These are phyloP conservation scores for Dolichallabes microphthalmus DNA, from an alignment of 2,113 vertebrate species.

Conservation along the genomic window DNA sequence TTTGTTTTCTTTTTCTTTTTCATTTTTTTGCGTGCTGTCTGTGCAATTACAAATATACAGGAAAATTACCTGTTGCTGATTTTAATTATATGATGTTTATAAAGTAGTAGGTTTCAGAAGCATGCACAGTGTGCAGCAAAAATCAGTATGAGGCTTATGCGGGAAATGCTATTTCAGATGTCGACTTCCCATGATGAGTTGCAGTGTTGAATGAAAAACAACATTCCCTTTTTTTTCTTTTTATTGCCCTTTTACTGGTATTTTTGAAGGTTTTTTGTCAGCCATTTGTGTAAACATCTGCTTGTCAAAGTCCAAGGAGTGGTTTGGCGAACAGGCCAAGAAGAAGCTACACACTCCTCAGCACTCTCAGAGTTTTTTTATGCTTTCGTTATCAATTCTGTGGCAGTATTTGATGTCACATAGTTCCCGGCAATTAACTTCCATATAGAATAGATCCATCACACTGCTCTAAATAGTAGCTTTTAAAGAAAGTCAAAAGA, in stretches of 20 bases:
- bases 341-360: background rate
- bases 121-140: background rate
- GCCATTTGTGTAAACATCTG: conserved; percentile 52
- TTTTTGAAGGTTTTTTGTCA: conserved; percentile 1
- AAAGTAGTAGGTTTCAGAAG: background rate
- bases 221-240: background rate
- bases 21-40: no score
- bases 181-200: conserved; percentile 29
- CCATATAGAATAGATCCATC: no score
- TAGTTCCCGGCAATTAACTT: background rate
- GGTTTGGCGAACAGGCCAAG: background rate
- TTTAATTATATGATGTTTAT: conserved; percentile 23
- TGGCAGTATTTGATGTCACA: background rate
- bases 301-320: conserved; percentile 14
- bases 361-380: background rate
- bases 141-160: background rate
- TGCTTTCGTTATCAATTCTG: background rate
- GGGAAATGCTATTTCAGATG: background rate
- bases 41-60: background rate
- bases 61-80: background rate
- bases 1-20: background rate
- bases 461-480: background rate
- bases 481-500: background rate
- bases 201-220: conserved; percentile 15
- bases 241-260: background rate